Base-by-base conservation (phyloP, 2,113 vertebrate species). In the Sinosuthora webbiana region DNA sequence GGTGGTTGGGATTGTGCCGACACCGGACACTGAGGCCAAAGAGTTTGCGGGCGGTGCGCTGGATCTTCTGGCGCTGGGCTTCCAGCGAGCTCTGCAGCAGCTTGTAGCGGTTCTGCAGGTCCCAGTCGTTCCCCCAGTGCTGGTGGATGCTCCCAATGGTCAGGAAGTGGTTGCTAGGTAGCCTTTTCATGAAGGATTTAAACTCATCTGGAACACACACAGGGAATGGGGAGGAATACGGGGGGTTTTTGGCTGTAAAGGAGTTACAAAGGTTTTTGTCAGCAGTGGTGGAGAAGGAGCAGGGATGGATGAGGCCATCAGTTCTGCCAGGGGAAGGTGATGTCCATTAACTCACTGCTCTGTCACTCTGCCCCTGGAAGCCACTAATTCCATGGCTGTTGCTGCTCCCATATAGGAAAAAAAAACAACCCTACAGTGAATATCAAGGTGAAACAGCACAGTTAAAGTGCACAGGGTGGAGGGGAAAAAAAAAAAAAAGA, bases 111-210 rank as follows among this genome's bases (percentile, higher is more conserved):
- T 98, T 99, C 97, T 99, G 99, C 83, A 99, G 98, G 96, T 99
- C 99, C 99, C 99, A 99, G 98, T 99, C 99, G 0, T 99, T 99
- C 76, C 99, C 99, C 99, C 99, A 99, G 91, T 99, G 98, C 96
- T 99, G 99, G 97, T 99, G 99, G 94, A 99, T 99, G 91, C 99
- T 99, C 97, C 99, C 99, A 74, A 99, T 99, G 47, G 99, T 99
- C 96, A 99, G 98, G 97, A 99, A 99, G 97, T 99, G 99, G 95
- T 99, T 99, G 96, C 98, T 99, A 93, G 99, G 99, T 96, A 99
- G 98, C 95, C 98, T 99, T 97, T 99, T 99, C 98, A 99, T 98
- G 93, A 99, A 99, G 27, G 99, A 99, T 97, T 99, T 99, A 96
- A 99, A 99, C 95, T 99, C 99, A 97, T 99, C 99, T 99, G 94